phyloP scores from a whole-genome alignment of 2,113 vertebrate species.

The Silurus meridionalis region DNA sequence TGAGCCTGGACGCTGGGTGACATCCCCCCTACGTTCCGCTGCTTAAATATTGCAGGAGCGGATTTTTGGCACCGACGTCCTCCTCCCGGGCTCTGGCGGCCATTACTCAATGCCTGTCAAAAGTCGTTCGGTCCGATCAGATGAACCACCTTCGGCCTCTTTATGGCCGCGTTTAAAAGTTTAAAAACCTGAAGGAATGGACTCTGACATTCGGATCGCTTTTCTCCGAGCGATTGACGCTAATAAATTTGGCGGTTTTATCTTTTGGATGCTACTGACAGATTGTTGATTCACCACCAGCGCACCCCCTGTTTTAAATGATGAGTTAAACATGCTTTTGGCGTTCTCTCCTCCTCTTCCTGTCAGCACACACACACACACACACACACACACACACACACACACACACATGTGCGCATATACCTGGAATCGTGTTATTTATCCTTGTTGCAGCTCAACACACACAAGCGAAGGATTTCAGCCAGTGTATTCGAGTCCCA shows the following conservation, averaged over 20 bases:
- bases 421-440: constrained; percentile 17
- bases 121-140: constrained; percentile 52
- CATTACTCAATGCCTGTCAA: constrained; percentile 58
- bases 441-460: constrained; percentile 7
- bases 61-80: constrained; percentile 44
- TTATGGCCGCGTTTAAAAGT: constrained; percentile 40
- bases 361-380: constrained; percentile 10
- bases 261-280: constrained; percentile 30
- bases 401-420: background rate
- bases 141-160: constrained; percentile 43
- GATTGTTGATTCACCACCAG: constrained; percentile 26
- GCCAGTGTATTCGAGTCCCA: background rate
- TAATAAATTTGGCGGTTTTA: constrained; percentile 33
- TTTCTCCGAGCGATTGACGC: background rate
- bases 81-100: constrained; percentile 46
- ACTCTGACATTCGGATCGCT: constrained; percentile 8
- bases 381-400: background rate
- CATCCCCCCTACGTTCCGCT: constrained; percentile 53
- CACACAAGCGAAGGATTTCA: constrained; percentile 17
- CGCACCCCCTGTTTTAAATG: constrained; percentile 30
- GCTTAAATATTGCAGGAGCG: constrained; percentile 38
- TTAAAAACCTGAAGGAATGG: constrained; percentile 24
- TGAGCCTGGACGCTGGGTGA: constrained; percentile 44
- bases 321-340: constrained; percentile 39
- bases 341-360: constrained; percentile 4